These are phyloP conservation scores for Cybosia mesomella DNA, from an alignment of 2,888 invertebrate species.

Conservation along the genomic window DNA sequence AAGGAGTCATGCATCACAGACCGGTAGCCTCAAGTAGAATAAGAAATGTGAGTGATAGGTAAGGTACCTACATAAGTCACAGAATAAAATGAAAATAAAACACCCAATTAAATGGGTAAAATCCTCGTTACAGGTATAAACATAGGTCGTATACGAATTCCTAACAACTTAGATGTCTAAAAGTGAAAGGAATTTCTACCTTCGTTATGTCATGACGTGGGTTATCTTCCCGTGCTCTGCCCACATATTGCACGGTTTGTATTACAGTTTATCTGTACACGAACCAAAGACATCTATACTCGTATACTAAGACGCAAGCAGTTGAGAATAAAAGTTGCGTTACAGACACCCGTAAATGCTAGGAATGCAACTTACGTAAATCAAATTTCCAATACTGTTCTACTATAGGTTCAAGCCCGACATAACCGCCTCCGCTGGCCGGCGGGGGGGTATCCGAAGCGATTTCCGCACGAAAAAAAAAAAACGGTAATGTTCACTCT, in stretches of 20 bases:
- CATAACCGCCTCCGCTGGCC: no score
- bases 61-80: background rate
- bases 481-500: no score
- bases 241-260: background rate
- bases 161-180: constrained; percentile 16
- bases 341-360: no score
- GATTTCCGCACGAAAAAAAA: no score
- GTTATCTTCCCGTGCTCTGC: background rate
- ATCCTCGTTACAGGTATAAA: background rate
- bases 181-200: constrained; percentile 26
- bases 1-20: background rate
- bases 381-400: no score
- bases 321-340: no score
- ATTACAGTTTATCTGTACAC: no score
- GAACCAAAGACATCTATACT: no score
- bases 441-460: no score
- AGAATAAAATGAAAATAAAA: background rate
- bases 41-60: background rate
- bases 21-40: background rate
- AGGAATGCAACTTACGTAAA: no score
- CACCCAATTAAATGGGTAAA: background rate
- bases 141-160: constrained; percentile 34
- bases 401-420: no score
- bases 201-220: background rate
- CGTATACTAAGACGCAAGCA: no score